Evolutionary conservation across 2,797 vertebrate genomes (phyloP).

Genomic region (Acropternis orthonyx): DNA sequence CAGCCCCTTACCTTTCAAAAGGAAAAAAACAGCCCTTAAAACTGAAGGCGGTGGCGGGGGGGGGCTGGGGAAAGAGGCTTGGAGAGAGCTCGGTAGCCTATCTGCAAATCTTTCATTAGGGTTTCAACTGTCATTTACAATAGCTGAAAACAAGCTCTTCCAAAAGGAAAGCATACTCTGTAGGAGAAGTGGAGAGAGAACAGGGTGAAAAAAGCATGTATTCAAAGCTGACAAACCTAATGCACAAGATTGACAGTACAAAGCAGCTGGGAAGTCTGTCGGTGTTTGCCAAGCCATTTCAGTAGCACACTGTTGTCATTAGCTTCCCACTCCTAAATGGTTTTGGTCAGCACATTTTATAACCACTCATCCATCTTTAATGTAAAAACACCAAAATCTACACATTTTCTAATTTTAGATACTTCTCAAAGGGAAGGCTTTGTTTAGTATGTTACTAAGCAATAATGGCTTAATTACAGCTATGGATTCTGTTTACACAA

Average conservation of each 20-base stretch:
- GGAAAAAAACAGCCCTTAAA: not conserved
- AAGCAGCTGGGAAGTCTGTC: not conserved
- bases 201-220: not conserved
- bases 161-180: not conserved
- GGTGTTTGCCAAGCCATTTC: not conserved
- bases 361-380: not conserved
- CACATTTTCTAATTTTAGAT: not conserved
- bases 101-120: not conserved
- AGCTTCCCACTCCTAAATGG: not conserved
- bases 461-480: not conserved
- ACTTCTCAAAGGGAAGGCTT: not conserved
- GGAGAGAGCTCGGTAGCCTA: not conserved
- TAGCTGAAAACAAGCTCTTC: not conserved
- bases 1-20: not conserved
- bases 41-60: too few species aligned
- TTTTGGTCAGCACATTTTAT: not conserved
- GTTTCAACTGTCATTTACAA: not conserved
- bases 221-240: not conserved
- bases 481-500: not conserved
- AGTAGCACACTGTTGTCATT: not conserved
- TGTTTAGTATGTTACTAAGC: not conserved
- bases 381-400: not conserved
- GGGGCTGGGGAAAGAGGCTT: rapidly evolving
- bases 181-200: not conserved
- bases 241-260: not conserved